Evolutionary conservation across 2,113 vertebrate species (phyloP).

Genomic region (Fregata magnificens): DNA sequence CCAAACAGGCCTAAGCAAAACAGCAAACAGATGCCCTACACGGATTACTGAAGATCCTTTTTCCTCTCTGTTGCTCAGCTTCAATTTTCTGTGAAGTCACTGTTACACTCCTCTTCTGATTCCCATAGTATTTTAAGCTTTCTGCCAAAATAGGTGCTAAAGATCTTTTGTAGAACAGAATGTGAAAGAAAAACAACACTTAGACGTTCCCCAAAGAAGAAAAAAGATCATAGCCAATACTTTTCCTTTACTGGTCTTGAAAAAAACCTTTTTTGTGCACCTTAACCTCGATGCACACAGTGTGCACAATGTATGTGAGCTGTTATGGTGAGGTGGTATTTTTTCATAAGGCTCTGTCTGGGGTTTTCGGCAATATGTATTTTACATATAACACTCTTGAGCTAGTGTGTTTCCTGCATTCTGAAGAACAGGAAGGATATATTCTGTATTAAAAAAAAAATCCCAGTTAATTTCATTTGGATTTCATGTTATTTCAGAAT

Average conservation of each 20-base stretch:
- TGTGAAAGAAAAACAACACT: not conserved
- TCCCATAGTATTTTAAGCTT: slow-evolving; percentile 6
- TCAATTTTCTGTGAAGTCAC: slow-evolving; percentile 31
- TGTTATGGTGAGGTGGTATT: not conserved
- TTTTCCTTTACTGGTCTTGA: not conserved
- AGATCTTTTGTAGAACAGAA: slow-evolving; percentile 35
- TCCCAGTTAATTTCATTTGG: not conserved
- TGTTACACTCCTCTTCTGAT: slow-evolving; percentile 14
- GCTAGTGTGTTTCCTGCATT: not conserved
- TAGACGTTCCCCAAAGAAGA: not conserved
- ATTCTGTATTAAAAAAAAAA: not conserved
- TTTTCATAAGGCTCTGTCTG: not conserved
- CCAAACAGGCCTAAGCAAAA: not conserved
- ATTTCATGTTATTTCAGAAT: not conserved
- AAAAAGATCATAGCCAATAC: not conserved
- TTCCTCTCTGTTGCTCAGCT: not conserved
- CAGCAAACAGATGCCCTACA: not conserved
- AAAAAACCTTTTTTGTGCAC: not conserved
- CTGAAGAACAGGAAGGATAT: not conserved
- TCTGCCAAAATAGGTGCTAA: slow-evolving; percentile 16
- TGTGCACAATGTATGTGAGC: not conserved
- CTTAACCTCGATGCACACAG: not conserved
- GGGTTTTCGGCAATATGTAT: not conserved
- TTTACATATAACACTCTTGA: not conserved
- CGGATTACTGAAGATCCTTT: not conserved